Base-by-base conservation (phyloP, 1,140 invertebrate genomes). In the Dendroctonus valens region DNA sequence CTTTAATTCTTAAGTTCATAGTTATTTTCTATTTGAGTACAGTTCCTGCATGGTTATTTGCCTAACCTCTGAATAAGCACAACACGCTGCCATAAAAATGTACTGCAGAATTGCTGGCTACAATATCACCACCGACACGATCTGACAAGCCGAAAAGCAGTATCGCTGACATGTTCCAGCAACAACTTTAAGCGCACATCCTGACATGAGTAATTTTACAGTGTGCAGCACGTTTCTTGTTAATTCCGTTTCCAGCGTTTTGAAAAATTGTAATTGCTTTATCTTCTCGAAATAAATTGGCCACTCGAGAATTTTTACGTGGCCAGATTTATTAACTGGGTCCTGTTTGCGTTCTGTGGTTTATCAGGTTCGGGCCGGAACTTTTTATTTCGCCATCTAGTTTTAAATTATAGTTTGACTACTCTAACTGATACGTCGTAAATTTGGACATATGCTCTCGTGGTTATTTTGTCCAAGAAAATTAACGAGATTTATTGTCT, bases 211-310 rank as follows among this genome's bases (percentile, higher is more conserved):
- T 41, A 66, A 59, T 58, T 66, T 66, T 57, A 66, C 51, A 66
- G 58, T 15, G 64, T 46, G 64, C 46, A 57, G 67, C 69, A 73
- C 71, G 69, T 72, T 61, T 68, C 71, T 70, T 71, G 69, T 70
- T 74, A 73, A 74, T 74, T 66, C 65, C 48, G 64, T 59, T 66
- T 54, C 57, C 67, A 57, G 72, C 72, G 64, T 74, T 71, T 72
- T 74, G 73, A 74, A 74, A 74, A 74, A 74, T 74, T 72, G 73
- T 74, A 74, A 74, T 74, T 74, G 73, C 73, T 69, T 74, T 74
- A 74, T 74, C 73, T 72, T 61, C 58, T 65, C 59, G 67, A 65
- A 70, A 74, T 67, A 68, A 67, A 74, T 74, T 72, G 73, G 73
- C 65, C 71, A 65, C 71, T 67, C 65, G 73, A 69, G 73, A 69